A percentile compares a stretch with the other conserved stretches of the same genome.
Conservation (phyloP, 2,797 vertebrate species). For the Syncerus caffer region DNA sequence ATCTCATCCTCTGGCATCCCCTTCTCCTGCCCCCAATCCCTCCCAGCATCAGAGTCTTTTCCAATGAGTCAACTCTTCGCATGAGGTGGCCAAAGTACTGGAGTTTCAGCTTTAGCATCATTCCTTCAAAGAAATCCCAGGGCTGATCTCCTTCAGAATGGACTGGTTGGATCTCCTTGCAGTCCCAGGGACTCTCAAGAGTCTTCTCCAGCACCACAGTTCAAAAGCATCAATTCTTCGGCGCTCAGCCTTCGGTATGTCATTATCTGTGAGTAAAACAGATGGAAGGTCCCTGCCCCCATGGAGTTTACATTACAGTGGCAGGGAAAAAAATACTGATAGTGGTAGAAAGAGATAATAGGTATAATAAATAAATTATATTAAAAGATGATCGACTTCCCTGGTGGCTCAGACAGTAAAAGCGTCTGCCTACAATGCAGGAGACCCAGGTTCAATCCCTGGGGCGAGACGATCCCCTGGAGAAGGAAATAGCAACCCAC, state of each 20-base stretch:
- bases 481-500: neutral
- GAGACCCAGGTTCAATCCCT: neutral
- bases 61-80: too few relatives aligned
- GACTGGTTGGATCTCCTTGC: too few relatives aligned
- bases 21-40: too few relatives aligned
- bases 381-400: neutral
- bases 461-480: neutral
- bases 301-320: neutral
- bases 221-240: too few relatives aligned
- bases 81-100: too few relatives aligned
- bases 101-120: too few relatives aligned
- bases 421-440: accelerated
- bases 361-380: neutral
- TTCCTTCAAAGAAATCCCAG: too few relatives aligned
- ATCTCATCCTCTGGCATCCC: too few relatives aligned
- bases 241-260: neutral
- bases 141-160: too few relatives aligned
- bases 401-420: neutral
- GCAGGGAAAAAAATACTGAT: neutral
- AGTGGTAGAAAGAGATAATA: neutral
- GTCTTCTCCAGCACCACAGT: too few relatives aligned
- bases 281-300: neutral
- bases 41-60: too few relatives aligned
- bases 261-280: neutral
- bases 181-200: too few relatives aligned